Evolutionary conservation across 2,888 invertebrate genomes (phyloP), one percentile per base, ranked within the genome.

Genomic region (Augochlorella aurata): DNA sequence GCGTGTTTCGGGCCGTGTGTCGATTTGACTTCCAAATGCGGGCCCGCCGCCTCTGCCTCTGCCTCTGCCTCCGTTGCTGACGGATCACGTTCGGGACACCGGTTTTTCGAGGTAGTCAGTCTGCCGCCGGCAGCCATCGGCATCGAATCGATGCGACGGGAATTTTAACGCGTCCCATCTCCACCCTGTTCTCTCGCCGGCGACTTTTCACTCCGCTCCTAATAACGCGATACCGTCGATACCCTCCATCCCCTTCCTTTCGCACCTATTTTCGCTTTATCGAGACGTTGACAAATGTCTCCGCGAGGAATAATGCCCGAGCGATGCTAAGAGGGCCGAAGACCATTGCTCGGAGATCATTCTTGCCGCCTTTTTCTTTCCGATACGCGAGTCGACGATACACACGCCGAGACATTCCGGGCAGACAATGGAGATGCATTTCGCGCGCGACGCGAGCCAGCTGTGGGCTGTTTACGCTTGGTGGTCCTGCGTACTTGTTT

Each of bases 401-500:
- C n/a, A n/a, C n/a, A n/a, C n/a, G 45, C 47, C 44, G 58, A 10
- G 44, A 58, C n/a, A 44, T 44, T 54, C 16, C 47, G 54, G 2
- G 21, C 50, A 65, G 38, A 83, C 52, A 65, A 81, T 80, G 79
- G 63, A 52, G 29, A 38, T 54, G n/a, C 50, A 70, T 63, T 44
- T 69, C 67, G 47, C 29, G 29, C 44, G 65, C 52, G 72, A 79
- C 21, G 52, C 70, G 66, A 69, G 77, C 63, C 74, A 89, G 76
- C 84, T 89, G 44, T 89, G 88, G 84, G 45, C 81, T 21, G 73
- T 85, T 65, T 92, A 91, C 74, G 84, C 89, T 7, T 90, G 89
- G 85, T 91, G 90, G 89, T 81, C 88, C 16, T 81, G 87, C 63
- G 72, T 91, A 75, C 85, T 91, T 38, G 74, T 90, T n/a, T 24